These are phyloP conservation scores for Limosa lapponica DNA, from an alignment of 2,797 vertebrate species.

Conservation along the genomic window DNA sequence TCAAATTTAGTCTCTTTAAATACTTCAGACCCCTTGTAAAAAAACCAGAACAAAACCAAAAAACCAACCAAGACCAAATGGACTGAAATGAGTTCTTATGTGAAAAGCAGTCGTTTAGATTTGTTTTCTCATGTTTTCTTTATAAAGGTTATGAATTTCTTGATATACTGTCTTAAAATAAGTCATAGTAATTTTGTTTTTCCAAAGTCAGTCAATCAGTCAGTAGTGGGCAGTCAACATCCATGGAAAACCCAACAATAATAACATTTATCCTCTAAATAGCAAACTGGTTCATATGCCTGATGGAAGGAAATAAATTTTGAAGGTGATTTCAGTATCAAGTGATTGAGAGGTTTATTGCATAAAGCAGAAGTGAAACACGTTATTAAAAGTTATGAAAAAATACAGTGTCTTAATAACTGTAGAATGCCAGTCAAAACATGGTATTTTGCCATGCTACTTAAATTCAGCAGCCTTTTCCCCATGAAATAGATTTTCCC, in stretches of 20 bases:
- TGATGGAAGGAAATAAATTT: slow-evolving; percentile 31
- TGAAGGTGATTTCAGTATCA: slow-evolving; percentile 14
- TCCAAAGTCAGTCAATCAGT: neutral
- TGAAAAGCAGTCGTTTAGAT: neutral
- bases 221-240: slow-evolving; percentile 8
- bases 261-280: neutral
- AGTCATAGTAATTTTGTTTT: neutral
- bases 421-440: slow-evolving; percentile 31
- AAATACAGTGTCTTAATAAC: neutral
- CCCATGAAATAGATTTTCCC: neutral
- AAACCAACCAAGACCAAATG: neutral
- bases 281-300: neutral
- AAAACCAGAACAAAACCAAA: too few species aligned
- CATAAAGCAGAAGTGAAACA: slow-evolving; percentile 25
- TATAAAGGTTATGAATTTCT: neutral
- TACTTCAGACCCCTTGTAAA: neutral
- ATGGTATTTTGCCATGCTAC: neutral
- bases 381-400: slow-evolving; percentile 56
- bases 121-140: neutral
- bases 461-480: neutral
- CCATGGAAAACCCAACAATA: neutral
- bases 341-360: slow-evolving; percentile 38
- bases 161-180: neutral
- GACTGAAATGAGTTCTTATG: neutral
- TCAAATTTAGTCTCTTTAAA: neutral